Evolutionary conservation across 2,797 vertebrate genomes (phyloP).

Genomic region (Dromococcyx pavoninus): DNA sequence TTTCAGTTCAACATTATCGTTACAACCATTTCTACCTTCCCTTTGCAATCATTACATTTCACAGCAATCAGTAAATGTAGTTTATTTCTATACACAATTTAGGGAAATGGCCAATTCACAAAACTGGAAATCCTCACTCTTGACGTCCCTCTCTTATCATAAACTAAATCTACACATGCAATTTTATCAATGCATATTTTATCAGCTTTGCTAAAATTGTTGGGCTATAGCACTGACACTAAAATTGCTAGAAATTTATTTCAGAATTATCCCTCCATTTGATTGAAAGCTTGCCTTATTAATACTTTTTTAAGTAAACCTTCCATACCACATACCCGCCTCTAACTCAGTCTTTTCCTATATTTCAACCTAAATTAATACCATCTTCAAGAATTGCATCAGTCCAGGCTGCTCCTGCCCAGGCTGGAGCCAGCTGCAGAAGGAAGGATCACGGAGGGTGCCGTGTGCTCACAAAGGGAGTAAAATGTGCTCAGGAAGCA

Average conservation of each 20-base stretch:
- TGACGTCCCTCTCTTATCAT: neutral
- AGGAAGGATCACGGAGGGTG: neutral
- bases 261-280: neutral
- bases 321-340: neutral
- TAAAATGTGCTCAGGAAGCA: neutral
- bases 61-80: neutral
- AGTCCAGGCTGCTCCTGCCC: neutral
- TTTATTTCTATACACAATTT: neutral
- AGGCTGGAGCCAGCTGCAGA: fast-evolving
- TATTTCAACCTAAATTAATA: neutral
- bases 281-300: neutral
- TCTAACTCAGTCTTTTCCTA: neutral
- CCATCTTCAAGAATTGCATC: neutral
- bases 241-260: neutral
- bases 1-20: neutral
- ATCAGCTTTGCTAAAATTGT: neutral
- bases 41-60: neutral
- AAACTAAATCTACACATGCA: neutral
- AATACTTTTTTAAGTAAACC: neutral
- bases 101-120: neutral
- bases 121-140: neutral
- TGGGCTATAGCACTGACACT: neutral
- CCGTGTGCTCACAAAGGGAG: neutral
- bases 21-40: neutral
- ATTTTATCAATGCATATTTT: neutral